Conservation (phyloP, 1,140 invertebrate species). For the Mya arenaria region DNA sequence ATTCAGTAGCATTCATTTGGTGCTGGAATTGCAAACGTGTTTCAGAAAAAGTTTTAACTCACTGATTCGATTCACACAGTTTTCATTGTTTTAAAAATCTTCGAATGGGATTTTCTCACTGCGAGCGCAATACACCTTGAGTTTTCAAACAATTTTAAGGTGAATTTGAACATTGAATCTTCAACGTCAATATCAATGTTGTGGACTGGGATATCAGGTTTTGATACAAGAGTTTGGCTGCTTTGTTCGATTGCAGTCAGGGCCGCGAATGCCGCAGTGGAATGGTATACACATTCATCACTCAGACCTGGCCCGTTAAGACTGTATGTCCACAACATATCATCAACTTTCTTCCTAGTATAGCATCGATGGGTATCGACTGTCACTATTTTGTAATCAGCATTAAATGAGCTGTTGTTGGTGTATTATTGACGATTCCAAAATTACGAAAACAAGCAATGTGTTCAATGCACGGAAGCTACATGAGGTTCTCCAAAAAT, state of each 20-base stretch:
- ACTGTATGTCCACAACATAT: constrained; percentile 74
- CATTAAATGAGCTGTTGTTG: no score
- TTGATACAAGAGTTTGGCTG: constrained; percentile 68
- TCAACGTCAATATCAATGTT: constrained; percentile 76
- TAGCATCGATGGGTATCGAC: constrained; percentile 67
- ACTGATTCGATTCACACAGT: constrained; percentile 77
- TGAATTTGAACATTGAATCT: constrained; percentile 73
- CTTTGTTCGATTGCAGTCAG: constrained; percentile 73
- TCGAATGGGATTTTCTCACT: constrained; percentile 74
- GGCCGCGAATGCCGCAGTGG: constrained; percentile 73
- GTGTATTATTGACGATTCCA: no score
- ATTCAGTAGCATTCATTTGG: no score
- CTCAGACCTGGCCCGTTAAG: constrained; percentile 69
- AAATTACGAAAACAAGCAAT: no score
- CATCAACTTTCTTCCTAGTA: constrained; percentile 69
- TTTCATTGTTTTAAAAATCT: constrained; percentile 71
- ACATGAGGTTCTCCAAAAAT: no score
- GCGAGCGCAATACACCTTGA: no score
- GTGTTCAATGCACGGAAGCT: no score
- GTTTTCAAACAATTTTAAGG: constrained; percentile 78
- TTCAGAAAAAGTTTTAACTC: no score
- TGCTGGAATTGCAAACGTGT: no score
- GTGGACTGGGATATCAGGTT: constrained; percentile 73
- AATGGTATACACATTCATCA: constrained; percentile 73
- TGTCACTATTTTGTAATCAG: no score